A percentile compares a stretch with the other conserved stretches of the same genome.
These are phyloP conservation scores for Peromyscus melanophrys DNA, from an alignment of 2,797 vertebrate species.

Conservation along the genomic window DNA sequence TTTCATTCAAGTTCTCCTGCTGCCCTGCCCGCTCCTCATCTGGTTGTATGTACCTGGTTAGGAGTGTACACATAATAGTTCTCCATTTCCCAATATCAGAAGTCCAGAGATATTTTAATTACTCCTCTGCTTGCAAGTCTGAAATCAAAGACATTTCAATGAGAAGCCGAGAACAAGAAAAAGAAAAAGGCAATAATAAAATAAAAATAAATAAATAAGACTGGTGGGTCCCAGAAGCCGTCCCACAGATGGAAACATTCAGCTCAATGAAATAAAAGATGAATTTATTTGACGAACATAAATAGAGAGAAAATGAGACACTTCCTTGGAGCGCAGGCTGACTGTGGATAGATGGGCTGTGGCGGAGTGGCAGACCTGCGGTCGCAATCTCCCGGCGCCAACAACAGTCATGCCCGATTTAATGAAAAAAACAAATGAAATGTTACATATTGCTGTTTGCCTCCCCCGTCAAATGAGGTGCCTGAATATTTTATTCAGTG, in stretches of 20 bases:
- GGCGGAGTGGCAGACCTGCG: neutral
- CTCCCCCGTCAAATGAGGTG: slow-evolving; percentile 51
- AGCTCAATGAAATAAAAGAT: slow-evolving; percentile 70
- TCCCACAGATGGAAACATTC: slow-evolving; percentile 59
- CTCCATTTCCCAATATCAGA: slow-evolving; percentile 33
- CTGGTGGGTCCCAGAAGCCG: neutral
- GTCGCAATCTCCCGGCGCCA: neutral
- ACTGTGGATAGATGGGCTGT: slow-evolving; percentile 27
- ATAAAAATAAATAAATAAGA: slow-evolving; percentile 78
- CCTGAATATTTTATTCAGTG: slow-evolving; percentile 71
- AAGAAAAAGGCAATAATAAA: slow-evolving; percentile 62
- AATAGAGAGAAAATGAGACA: slow-evolving; percentile 71
- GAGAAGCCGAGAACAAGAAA: slow-evolving; percentile 37
- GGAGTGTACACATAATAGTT: neutral
- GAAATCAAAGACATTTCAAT: slow-evolving; percentile 71
- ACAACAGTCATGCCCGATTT: slow-evolving; percentile 54
- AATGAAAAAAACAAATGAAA: slow-evolving; percentile 80
- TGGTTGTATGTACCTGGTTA: neutral
- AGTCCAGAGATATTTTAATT: slow-evolving; percentile 62
- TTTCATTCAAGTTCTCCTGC: accelerated
- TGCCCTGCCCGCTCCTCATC: accelerated
- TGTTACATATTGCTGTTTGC: slow-evolving; percentile 60
- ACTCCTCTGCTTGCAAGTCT: slow-evolving; percentile 54
- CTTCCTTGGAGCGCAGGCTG: neutral
- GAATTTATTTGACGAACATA: slow-evolving; percentile 66